Evolutionary conservation across 2,113 vertebrate species (phyloP).

Genomic region (Scytalopus superciliaris): DNA sequence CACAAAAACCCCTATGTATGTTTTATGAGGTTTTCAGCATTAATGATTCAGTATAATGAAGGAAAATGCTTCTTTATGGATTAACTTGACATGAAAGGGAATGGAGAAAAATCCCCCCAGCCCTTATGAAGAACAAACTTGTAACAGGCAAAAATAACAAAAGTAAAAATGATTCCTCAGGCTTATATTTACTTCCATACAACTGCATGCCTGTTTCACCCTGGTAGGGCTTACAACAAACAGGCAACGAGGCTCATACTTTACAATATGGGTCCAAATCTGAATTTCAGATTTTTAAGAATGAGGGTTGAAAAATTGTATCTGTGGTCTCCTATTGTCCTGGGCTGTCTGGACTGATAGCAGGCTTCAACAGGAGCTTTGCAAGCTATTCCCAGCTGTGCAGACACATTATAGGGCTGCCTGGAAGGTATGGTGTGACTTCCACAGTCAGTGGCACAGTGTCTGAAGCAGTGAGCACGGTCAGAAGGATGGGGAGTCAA

Average conservation of each 20-base stretch:
- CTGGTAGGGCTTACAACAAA: not conserved
- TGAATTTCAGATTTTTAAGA: not conserved
- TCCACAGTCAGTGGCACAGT: fast-evolving
- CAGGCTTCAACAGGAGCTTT: not conserved
- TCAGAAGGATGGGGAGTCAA: not conserved
- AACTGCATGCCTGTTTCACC: not conserved
- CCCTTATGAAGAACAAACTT: not conserved
- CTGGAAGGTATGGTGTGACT: not conserved
- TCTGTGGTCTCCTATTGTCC: not conserved
- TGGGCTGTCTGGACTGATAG: not conserved
- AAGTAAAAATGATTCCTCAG: not conserved
- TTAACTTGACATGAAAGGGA: not conserved
- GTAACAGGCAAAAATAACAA: not conserved
- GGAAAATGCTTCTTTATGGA: not conserved
- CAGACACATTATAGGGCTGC: not conserved
- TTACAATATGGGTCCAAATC: not conserved
- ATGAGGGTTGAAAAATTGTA: not conserved
- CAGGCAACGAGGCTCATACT: not conserved
- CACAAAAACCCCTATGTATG: not conserved
- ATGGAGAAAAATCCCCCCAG: not conserved
- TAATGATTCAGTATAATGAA: not conserved
- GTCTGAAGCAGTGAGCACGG: not conserved
- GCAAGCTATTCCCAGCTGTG: not conserved
- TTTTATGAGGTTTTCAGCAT: not conserved
- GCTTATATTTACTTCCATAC: not conserved